These are phyloP conservation scores for Oreochromis aureus DNA, from an alignment of 2,113 vertebrate genomes.

Conservation along the genomic window DNA sequence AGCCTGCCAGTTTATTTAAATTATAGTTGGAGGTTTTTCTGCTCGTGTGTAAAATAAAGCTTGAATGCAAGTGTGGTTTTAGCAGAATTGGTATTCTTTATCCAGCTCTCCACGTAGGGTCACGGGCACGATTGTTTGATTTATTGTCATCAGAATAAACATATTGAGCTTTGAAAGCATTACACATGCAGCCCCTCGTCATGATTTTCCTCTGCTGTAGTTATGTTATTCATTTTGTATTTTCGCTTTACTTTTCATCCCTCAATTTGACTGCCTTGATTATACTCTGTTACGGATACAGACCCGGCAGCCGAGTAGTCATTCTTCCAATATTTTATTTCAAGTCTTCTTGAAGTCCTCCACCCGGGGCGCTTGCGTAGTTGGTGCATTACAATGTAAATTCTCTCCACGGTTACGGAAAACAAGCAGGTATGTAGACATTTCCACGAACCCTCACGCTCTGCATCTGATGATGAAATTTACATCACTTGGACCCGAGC, in stretches of 20 bases:
- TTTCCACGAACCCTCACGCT: neutral
- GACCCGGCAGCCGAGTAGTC: neutral
- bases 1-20: neutral
- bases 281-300: neutral
- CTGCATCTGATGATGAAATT: neutral
- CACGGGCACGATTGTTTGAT: neutral
- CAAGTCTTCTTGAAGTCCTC: slow-evolving; percentile 5
- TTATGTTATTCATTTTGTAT: neutral
- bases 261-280: neutral
- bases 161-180: neutral
- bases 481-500: neutral
- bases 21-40: neutral
- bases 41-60: neutral
- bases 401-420: neutral
- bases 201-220: neutral
- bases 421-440: neutral
- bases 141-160: neutral
- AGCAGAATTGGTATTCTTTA: neutral
- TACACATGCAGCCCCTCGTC: neutral
- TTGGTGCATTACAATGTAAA: neutral
- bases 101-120: neutral
- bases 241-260: neutral
- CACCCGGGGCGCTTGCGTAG: neutral
- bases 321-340: neutral
- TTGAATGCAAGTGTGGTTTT: neutral